These are phyloP conservation scores for Platanista minor DNA, from an alignment of 2,113 vertebrate species.

Conservation along the genomic window DNA sequence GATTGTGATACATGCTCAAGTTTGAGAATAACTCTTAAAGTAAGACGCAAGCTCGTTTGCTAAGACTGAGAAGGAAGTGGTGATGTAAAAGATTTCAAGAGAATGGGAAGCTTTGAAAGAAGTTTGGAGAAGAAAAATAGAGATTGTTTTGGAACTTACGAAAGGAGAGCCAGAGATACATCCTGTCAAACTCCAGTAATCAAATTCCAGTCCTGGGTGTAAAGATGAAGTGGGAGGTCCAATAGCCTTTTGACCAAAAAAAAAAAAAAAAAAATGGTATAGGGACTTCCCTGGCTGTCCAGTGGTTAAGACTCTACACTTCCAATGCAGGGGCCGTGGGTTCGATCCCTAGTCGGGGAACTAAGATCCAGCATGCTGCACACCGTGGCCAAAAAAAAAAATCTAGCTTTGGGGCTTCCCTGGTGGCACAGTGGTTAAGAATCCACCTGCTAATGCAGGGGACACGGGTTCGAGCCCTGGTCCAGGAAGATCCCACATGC, in stretches of 20 bases:
- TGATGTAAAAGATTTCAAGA: not conserved
- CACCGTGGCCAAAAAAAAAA: too few species aligned
- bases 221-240: not conserved
- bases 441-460: not conserved
- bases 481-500: not conserved
- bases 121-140: not conserved
- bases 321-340: too few species aligned
- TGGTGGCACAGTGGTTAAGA: too few species aligned
- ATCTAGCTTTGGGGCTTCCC: not conserved
- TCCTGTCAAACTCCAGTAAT: not conserved
- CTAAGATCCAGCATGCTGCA: too few species aligned
- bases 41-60: not conserved
- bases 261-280: not conserved
- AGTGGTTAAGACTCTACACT: too few species aligned
- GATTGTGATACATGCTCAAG: not conserved
- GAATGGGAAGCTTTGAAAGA: not conserved
- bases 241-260: not conserved
- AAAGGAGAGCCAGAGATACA: not conserved
- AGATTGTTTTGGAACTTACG: rapidly evolving
- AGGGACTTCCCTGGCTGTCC: too few species aligned
- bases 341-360: too few species aligned
- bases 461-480: not conserved
- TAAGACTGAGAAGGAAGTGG: not conserved
- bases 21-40: not conserved
- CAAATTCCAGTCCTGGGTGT: not conserved